Percentiles rank a stretch among this genome's conserved stretches.
Conservation (phyloP, 2,888 invertebrate species). For the Phanerotoma sp. region DNA sequence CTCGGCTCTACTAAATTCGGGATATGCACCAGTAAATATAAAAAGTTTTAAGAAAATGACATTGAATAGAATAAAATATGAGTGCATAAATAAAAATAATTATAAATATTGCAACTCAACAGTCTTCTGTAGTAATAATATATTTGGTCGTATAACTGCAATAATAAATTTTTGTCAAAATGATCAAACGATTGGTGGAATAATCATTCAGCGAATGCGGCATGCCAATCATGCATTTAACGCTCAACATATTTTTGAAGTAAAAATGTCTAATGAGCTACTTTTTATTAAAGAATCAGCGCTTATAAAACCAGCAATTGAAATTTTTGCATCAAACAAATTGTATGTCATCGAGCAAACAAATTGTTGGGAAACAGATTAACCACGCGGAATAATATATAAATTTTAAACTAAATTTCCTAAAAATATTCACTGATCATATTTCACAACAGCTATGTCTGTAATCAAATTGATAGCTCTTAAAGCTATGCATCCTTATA, state of each 20-base stretch:
- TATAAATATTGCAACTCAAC: slow-evolving; percentile 2
- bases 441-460: too few relatives aligned
- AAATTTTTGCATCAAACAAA: not conserved
- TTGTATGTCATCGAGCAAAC: not conserved
- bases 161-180: not conserved
- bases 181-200: not conserved
- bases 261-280: not conserved
- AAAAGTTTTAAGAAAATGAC: not conserved
- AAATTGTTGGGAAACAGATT: slow-evolving; percentile 8
- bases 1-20: not conserved
- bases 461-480: too few relatives aligned
- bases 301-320: not conserved
- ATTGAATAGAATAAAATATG: not conserved
- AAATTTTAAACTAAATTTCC: too few relatives aligned
- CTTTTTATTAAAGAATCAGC: not conserved
- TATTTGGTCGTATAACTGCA: not conserved
- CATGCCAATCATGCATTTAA: not conserved
- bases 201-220: not conserved
- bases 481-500: too few relatives aligned
- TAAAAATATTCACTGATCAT: too few relatives aligned
- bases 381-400: too few relatives aligned
- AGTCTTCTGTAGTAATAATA: not conserved
- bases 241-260: not conserved
- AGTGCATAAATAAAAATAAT: not conserved
- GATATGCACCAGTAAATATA: not conserved